Percentiles rank a stretch among this genome's conserved stretches.
Conservation (phyloP, 2,113 vertebrate species). For the Dissostichus mawsoni region DNA sequence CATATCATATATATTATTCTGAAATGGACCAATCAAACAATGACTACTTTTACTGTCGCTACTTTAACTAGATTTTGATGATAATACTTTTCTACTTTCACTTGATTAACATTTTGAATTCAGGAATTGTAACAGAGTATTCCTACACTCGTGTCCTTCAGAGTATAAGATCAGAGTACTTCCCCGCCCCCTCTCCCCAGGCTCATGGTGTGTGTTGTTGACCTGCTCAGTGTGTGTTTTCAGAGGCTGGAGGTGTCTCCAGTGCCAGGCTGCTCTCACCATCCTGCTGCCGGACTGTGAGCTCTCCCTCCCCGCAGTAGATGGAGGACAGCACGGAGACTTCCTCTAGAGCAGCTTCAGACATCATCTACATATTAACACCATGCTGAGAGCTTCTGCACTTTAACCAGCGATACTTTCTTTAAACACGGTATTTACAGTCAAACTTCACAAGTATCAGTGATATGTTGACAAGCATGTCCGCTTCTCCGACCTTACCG, state of each 20-base stretch:
- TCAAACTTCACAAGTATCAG: no score
- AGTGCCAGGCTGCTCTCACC: slow-evolving; percentile 7
- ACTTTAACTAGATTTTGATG: no score
- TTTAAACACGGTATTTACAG: background rate
- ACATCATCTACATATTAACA: slow-evolving; percentile 66
- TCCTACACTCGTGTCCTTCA: no score
- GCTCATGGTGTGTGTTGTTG: background rate
- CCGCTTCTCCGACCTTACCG: background rate
- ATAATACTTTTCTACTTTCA: no score
- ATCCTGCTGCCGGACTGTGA: slow-evolving; percentile 76
- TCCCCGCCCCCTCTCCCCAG: no score
- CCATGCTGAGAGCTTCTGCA: no score
- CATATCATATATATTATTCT: no score
- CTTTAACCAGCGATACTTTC: background rate
- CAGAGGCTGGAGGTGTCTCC: background rate
- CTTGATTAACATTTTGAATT: no score
- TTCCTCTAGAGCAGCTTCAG: slow-evolving; percentile 79
- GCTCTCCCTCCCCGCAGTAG: slow-evolving; percentile 85
- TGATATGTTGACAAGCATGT: background rate
- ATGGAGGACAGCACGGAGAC: slow-evolving; percentile 84
- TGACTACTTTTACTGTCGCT: no score
- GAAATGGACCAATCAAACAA: no score
- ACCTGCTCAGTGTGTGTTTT: background rate
- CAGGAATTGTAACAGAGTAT: no score
- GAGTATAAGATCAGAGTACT: no score